Conservation (phyloP, 2,797 vertebrate genomes). For the Natrix natrix region DNA sequence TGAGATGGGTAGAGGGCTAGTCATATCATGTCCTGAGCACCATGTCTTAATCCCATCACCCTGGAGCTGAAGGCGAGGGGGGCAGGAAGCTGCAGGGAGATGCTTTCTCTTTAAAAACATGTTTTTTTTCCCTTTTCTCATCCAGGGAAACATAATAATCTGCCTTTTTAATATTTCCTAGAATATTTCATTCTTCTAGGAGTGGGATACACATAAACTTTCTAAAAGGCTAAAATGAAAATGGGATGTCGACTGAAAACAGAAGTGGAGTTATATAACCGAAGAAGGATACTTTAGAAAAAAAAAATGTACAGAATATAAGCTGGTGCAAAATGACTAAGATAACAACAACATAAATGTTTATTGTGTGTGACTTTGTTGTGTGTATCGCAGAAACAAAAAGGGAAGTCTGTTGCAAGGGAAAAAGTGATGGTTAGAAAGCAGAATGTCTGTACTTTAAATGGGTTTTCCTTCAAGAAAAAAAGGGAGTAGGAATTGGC, state of each 20-base stretch:
- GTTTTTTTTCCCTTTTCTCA: too few relatives aligned
- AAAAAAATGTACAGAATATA: background rate
- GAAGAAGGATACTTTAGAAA: background rate
- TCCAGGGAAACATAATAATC: too few relatives aligned
- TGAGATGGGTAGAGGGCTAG: too few relatives aligned
- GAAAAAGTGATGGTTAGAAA: background rate
- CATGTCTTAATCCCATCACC: too few relatives aligned
- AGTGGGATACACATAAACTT: background rate
- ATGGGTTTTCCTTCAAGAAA: background rate
- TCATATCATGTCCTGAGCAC: too few relatives aligned
- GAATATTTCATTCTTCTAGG: too few relatives aligned
- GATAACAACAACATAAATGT: background rate
- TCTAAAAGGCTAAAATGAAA: background rate
- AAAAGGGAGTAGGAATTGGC: background rate
- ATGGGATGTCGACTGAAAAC: background rate
- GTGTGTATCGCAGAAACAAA: background rate
- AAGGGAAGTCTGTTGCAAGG: background rate
- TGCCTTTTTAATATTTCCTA: too few relatives aligned
- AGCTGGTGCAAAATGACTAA: background rate
- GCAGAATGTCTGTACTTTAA: background rate
- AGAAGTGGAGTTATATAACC: background rate
- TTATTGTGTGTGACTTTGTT: background rate
- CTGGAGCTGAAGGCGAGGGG: too few relatives aligned
- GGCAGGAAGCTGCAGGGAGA: too few relatives aligned
- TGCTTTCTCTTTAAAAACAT: too few relatives aligned